Evolutionary conservation across 1,140 invertebrate species (phyloP), one percentile per base, ranked within the genome.

Genomic region (roundworm (Caenorhabditis elegans)): DNA sequence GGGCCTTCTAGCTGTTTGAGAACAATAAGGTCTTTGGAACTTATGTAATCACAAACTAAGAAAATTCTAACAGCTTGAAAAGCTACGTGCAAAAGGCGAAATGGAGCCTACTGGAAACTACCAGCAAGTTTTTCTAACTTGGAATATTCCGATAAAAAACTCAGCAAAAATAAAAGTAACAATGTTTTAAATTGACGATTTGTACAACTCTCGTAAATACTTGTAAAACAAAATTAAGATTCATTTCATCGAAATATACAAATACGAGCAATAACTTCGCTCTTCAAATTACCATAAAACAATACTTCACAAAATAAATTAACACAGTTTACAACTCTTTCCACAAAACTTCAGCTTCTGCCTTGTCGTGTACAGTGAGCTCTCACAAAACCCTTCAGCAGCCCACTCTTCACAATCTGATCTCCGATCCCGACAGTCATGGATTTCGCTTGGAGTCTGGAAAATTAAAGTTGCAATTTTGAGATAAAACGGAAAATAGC

Each of bases 351-450:
- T 76, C 31, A 80, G 26, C 39, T 84, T 84, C 31, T 84, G 82
- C 17, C 76, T 8, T 1, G 70, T 80, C 3, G 79, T 76, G 76
- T 84, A 84, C 34, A 84, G 60, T 3, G 79, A 53, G 15, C 78
- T 81, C 34, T 76, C 76, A 53, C 82, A 84, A 77, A 84, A 84
- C 3, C 82, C 82, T 76, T 84, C 78, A 24, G 65, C 46, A 19
- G 82, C 82, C 82, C 82, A 84, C 22, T 84, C 82, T n/a, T 49
- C 79, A 77, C 82, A 84, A 76, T 84, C 82, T 2, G 78, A 76
- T 34, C 82, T 28, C 6, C 78, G 49, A 48, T 84, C 79, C 24
- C 79, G 65, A 51, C 82, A 84, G n/a, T 84, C 80, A 3, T 79
- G 51, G 15, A 78, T 55, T n/a, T 78, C 77, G 24, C 26, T 53